These are phyloP conservation scores for Neodiprion pinetum DNA, from an alignment of 1,140 invertebrate species.

Conservation along the genomic window DNA sequence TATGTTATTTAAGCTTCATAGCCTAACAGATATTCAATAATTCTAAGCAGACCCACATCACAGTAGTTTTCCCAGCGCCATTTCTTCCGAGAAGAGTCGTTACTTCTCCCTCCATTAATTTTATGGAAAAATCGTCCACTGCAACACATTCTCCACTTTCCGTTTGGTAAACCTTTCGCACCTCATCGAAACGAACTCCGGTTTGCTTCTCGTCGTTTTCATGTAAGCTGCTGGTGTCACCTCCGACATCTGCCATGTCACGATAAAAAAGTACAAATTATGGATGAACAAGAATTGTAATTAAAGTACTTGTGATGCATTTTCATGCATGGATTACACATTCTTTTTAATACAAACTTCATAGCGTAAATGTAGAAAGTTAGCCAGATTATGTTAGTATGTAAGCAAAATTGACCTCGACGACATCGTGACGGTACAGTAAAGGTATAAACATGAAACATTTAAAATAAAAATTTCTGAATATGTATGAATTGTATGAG, in stretches of 20 bases:
- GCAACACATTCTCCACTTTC: conserved; percentile 55
- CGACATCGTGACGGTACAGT: too few species aligned
- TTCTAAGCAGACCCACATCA: conserved; percentile 67
- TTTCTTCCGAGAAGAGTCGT: conserved; percentile 81
- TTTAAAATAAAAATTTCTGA: background rate
- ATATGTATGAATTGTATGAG: background rate
- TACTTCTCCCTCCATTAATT: conserved; percentile 71
- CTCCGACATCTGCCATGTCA: conserved; percentile 43
- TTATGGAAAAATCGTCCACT: conserved; percentile 75
- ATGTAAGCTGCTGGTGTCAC: conserved; percentile 44
- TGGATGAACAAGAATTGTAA: background rate
- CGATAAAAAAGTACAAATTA: conserved; percentile 5
- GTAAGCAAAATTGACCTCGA: background rate
- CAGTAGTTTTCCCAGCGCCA: conserved; percentile 83
- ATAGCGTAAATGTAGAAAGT: background rate
- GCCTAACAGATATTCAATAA: background rate
- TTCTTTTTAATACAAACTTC: background rate
- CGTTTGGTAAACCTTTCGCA: conserved; percentile 59
- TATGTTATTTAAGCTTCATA: too few species aligned
- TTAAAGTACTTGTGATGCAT: too few species aligned
- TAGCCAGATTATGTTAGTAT: background rate
- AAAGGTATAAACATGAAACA: background rate
- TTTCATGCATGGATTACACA: background rate
- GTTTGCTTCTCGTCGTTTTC: conserved; percentile 51
- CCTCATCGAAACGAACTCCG: conserved; percentile 60